Conservation (phyloP, 1,140 invertebrate species). For the Amyelois transitella region DNA sequence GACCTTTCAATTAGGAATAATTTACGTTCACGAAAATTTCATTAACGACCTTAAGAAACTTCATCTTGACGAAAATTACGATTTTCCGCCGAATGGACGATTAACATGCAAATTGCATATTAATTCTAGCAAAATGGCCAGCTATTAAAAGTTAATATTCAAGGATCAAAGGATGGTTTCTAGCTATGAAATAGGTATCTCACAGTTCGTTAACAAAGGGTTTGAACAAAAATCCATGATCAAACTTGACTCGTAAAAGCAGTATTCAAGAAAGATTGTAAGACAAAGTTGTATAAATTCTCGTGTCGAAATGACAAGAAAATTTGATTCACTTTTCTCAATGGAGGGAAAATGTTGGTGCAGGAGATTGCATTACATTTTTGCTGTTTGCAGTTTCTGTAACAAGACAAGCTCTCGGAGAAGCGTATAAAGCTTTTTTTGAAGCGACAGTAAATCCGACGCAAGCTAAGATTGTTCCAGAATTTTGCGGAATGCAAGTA, state of each 20-base stretch:
- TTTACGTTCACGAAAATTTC: conserved; percentile 15
- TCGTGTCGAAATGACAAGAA: conserved; percentile 7
- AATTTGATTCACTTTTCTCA: conserved; percentile 11
- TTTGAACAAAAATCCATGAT: conserved; percentile 1
- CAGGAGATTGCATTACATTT: conserved; percentile 18
- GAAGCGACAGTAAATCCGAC: conserved; percentile 16
- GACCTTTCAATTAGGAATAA: conserved; percentile 11
- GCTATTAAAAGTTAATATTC: conserved; percentile 12
- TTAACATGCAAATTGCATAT: conserved; percentile 17
- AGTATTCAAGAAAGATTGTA: background rate
- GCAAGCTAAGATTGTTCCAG: conserved; percentile 18
- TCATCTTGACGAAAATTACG: conserved; percentile 20
- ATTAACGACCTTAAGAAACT: conserved; percentile 19
- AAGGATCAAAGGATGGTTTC: conserved; percentile 11
- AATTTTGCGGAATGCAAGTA: conserved; percentile 20
- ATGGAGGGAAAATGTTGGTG: conserved; percentile 1
- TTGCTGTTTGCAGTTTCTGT: conserved; percentile 16
- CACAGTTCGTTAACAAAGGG: conserved; percentile 11
- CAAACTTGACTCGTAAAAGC: background rate
- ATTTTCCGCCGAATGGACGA: conserved; percentile 12
- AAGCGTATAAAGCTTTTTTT: conserved; percentile 13
- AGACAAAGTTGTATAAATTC: background rate
- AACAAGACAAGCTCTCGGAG: conserved; percentile 17
- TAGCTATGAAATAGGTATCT: conserved; percentile 6
- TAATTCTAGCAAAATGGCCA: conserved; percentile 12